Conservation (phyloP, 2,113 vertebrate genomes). For the Neogobius melanostomus region DNA sequence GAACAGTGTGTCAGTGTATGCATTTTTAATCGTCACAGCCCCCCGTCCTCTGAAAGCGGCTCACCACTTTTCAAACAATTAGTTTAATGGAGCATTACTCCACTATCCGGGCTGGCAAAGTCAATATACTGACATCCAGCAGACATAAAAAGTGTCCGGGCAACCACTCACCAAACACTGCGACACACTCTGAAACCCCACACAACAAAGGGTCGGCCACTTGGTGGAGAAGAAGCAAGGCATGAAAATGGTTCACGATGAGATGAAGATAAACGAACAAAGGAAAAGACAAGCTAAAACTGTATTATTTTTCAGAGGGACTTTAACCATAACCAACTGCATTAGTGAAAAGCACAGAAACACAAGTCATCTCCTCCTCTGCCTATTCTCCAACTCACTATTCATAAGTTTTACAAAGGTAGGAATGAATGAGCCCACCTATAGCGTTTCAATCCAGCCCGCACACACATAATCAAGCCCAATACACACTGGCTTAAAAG, state of each 20-base stretch:
- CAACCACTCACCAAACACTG: slow-evolving; percentile 42
- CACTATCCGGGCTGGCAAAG: slow-evolving; percentile 61
- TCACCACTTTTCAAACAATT: slow-evolving; percentile 65
- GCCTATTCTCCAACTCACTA: too few species aligned
- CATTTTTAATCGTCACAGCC: slow-evolving; percentile 59
- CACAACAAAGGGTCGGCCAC: slow-evolving; percentile 8
- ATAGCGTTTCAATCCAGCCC: too few species aligned
- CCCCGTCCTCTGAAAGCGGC: slow-evolving; percentile 45
- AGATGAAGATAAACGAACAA: background rate
- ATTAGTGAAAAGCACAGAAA: too few species aligned
- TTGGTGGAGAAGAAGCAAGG: slow-evolving; percentile 14
- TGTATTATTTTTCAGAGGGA: too few species aligned
- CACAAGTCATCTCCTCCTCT: too few species aligned
- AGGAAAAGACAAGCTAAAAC: background rate
- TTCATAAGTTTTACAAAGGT: too few species aligned
- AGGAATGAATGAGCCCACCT: too few species aligned
- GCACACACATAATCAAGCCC: too few species aligned
- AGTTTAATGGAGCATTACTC: slow-evolving; percentile 70
- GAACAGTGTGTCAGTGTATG: slow-evolving; percentile 21
- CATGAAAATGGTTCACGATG: background rate
- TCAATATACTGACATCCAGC: slow-evolving; percentile 62
- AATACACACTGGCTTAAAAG: too few species aligned
- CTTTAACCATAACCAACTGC: too few species aligned
- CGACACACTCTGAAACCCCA: slow-evolving; percentile 22
- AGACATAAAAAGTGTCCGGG: slow-evolving; percentile 53